Evolutionary conservation across 2,797 vertebrate genomes (phyloP), one percentile per base, ranked within the genome.

Genomic region (Pseudopleuronectes americanus): DNA sequence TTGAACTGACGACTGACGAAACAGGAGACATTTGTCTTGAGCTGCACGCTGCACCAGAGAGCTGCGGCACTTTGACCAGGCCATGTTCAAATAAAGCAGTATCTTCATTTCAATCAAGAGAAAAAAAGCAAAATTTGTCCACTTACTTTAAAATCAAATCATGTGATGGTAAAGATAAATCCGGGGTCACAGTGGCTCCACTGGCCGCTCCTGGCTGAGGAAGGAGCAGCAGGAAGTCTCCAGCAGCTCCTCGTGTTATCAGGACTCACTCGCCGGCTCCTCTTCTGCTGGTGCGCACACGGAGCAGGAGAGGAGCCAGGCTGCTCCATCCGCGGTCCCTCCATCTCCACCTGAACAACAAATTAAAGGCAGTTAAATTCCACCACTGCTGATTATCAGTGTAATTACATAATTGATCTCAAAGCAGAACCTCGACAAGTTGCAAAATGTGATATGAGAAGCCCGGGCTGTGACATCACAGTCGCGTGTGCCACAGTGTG

Each of bases 361-460:
- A 87, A 85, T 92, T 92, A 88, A 90, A 91, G 87, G 84, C 84
- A 74, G 64, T 74, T 88, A 90, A 83, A 90, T 92, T 91, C 89
- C 80, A 69, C 91, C 84, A 90, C 87, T 83, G 84, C 24, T n/a
- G 41, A 90, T 93, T 92, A 92, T 90, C 87, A 91, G 61, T 74
- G 77, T 92, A 91, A 93, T 80, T 87, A 88, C 90, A 92, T 89
- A 85, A 79, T 87, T 89, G 85, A 84, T 77, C 73, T 81, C 52
- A 84, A 88, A 89, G 88, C 73, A 91, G 79, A 84, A 69, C 6
- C 80, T 85, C 82, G 77, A 38, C 76, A 91, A 69, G 71, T 86
- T 16, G 84, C 80, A 87, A 83, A 88, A 81, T 83, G 80, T 84
- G 80, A 79, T 83, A 80, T 82, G 80, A 80, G 82, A 78, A 92